Percentiles rank a stretch among this genome's conserved stretches.
These are phyloP conservation scores for Mesembrinibis cayennensis DNA, from an alignment of 2,113 vertebrate genomes.

Conservation along the genomic window DNA sequence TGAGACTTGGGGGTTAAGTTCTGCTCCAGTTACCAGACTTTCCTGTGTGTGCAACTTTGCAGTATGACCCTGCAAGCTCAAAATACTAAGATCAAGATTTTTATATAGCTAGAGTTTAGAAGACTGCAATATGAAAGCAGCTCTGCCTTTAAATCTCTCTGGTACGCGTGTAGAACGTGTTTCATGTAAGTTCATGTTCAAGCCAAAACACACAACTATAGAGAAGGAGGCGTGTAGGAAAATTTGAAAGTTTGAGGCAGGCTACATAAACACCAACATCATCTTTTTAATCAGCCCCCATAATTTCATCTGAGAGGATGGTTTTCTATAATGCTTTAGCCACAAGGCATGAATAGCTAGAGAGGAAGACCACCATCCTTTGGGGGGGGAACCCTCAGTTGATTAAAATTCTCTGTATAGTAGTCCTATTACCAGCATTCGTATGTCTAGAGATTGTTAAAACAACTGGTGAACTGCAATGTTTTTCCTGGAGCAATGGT, in stretches of 20 bases:
- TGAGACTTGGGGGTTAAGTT: neutral
- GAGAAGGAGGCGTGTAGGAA: neutral
- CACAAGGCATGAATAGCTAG: neutral
- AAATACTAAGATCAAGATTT: neutral
- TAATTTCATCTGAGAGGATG: neutral
- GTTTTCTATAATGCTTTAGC: neutral
- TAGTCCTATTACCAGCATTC: neutral
- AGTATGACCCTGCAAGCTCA: neutral
- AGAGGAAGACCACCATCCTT: neutral
- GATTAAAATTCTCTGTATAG: neutral
- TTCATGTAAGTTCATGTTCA: neutral
- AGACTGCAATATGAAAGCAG: neutral
- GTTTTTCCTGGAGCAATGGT: neutral
- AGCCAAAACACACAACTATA: neutral
- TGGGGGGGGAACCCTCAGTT: neutral
- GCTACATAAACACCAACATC: neutral
- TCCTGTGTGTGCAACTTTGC: neutral
- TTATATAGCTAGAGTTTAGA: neutral
- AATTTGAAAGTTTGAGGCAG: neutral
- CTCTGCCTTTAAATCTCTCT: neutral
- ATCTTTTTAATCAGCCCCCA: neutral
- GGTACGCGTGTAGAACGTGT: fast-evolving
- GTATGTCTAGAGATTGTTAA: neutral
- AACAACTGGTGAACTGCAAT: neutral
- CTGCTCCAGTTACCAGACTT: neutral